A percentile compares a stretch with the other conserved stretches of the same genome.
Conservation (phyloP, 2,888 invertebrate species). For the Apomyelois bistriatella region DNA sequence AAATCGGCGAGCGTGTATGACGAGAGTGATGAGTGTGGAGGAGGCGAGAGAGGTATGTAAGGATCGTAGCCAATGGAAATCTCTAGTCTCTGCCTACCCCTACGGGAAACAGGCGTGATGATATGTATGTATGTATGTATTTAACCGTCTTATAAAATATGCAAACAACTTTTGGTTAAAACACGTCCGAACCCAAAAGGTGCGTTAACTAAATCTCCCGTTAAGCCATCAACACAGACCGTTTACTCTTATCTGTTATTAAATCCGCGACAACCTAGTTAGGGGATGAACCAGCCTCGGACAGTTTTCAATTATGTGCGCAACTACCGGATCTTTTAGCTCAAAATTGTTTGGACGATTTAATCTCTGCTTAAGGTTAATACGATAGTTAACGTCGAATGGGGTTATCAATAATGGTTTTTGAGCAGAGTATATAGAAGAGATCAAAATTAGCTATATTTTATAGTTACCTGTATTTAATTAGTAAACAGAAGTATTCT, state of each 20-base stretch:
- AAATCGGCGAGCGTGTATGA: no score
- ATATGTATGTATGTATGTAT: no score
- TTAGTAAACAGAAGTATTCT: no score
- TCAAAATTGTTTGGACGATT: slow-evolving; percentile 21
- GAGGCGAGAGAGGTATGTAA: no score
- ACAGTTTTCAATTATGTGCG: slow-evolving; percentile 59
- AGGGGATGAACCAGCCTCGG: slow-evolving; percentile 25
- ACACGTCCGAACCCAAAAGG: not conserved
- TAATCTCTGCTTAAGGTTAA: slow-evolving; percentile 41
- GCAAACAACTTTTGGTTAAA: not conserved
- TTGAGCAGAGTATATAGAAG: not conserved
- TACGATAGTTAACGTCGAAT: not conserved
- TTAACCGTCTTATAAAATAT: not conserved
- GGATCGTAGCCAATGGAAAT: no score
- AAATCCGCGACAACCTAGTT: slow-evolving; percentile 37
- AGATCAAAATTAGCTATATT: not conserved
- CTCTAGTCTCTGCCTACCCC: no score
- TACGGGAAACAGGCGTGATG: no score
- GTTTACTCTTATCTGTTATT: slow-evolving; percentile 53
- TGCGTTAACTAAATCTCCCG: slow-evolving; percentile 22
- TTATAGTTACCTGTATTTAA: no score
- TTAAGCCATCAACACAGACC: slow-evolving; percentile 27
- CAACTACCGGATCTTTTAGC: slow-evolving; percentile 11
- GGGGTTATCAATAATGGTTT: not conserved
- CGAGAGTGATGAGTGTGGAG: no score